Conservation (phyloP, 2,113 vertebrate genomes). For the Garra rufa region DNA sequence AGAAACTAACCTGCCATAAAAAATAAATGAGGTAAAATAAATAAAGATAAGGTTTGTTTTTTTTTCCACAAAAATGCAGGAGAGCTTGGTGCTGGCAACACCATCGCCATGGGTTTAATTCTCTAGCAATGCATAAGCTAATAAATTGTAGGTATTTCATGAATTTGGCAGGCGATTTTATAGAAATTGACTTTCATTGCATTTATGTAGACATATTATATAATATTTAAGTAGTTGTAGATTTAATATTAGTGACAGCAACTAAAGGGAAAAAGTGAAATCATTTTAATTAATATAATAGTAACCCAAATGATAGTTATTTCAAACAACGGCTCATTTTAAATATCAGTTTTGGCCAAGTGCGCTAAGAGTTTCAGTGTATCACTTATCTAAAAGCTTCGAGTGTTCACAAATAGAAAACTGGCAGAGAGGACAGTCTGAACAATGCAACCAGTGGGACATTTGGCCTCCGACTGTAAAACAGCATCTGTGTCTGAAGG, state of each 20-base stretch:
- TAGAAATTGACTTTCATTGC: neutral
- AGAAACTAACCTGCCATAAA: neutral
- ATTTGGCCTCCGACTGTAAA: constrained; percentile 7
- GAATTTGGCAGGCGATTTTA: neutral
- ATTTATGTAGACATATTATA: neutral
- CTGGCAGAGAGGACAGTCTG: constrained; percentile 31
- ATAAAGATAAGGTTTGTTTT: neutral
- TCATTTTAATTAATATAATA: neutral
- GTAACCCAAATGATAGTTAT: neutral
- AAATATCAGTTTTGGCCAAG: neutral
- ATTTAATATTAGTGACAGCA: neutral
- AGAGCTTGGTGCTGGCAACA: neutral
- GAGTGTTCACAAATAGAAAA: neutral
- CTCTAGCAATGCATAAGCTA: neutral
- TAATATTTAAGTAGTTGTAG: neutral
- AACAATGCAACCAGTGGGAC: constrained; percentile 1
- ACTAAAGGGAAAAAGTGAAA: no score
- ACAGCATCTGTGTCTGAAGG: neutral
- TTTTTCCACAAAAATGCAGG: neutral
- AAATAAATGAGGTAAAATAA: neutral
- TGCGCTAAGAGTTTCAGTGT: neutral
- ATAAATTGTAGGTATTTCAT: neutral
- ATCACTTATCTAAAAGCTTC: neutral
- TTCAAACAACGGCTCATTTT: neutral
- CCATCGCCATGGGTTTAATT: neutral